Base-by-base conservation (phyloP, 2,113 vertebrate species). In the Neotragus moschatus region DNA sequence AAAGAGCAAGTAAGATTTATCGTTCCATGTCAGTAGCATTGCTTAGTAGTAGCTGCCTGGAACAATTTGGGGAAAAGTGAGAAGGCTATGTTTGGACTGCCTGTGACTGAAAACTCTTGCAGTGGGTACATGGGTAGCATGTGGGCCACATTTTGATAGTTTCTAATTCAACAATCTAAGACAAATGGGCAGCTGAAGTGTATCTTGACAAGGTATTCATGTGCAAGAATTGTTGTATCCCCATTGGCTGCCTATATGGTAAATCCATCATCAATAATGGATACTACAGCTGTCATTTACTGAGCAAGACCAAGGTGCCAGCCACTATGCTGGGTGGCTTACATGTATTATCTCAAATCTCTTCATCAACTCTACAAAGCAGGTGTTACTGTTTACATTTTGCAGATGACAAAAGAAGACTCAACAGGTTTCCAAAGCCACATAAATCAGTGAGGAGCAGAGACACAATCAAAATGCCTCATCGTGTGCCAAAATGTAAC, bases 11-110 rank as follows among this genome's bases (percentile, higher is more conserved):
- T 45, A 90, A 30, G 82, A 96, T 96, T 95, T 81, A 90, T 88
- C 88, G 0, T 79, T 95, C 95, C 66, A 86, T 73, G 77, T 77
- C 94, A 94, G 66, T 90, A 88, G 90, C 39, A 80, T 79, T 91
- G 86, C 85, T 91, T 92, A 94, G 53, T 94, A 91, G 49, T 80
- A 92, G 88, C 77, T 95, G 39, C 94, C 66, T 94, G 66, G 81
- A 94, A 97, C 21, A 70, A 47, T 93, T 95, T 91, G 93, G 79
- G 90, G 53, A 95, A 96, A 92, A 87, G 90, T 77, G 84, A 70
- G 55, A 39, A 95, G 39, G 45, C 82, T 88, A 3, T 61, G 5
- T 81, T 86, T 81, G 30, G 36, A 73, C 8, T 85, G 7, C 81
- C 47, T 61, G 43, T 92, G 94, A 92, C 49, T 51, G 73, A 90